Conservation (phyloP, 2,113 vertebrate species). For the Arvicanthis niloticus region DNA sequence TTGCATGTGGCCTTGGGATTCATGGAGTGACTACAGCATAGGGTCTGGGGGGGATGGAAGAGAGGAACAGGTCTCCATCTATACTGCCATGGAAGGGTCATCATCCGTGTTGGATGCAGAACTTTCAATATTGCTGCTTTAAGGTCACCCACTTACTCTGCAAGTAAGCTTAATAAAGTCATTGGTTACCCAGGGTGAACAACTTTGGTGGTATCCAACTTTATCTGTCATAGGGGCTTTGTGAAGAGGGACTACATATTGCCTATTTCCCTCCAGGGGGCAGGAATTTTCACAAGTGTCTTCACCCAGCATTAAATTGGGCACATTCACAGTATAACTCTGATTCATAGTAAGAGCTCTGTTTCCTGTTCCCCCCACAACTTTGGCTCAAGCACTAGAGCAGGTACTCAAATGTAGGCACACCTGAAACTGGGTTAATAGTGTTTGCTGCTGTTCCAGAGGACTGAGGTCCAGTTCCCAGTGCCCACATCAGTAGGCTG, state of each 20-base stretch:
- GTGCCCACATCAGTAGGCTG: not conserved
- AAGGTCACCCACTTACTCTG: not conserved
- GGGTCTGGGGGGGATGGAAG: not conserved
- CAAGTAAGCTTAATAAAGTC: no score
- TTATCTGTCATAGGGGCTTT: not conserved
- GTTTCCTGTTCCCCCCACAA: not conserved
- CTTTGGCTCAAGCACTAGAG: not conserved
- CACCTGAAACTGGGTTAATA: not conserved
- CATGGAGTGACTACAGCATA: not conserved
- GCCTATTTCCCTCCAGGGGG: not conserved
- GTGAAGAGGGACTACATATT: fast-evolving
- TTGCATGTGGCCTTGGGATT: no score
- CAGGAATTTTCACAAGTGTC: not conserved
- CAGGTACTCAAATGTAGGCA: not conserved
- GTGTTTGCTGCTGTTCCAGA: not conserved
- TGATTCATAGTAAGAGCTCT: not conserved
- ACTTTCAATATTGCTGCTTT: not conserved
- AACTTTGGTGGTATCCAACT: not conserved
- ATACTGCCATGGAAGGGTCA: not conserved
- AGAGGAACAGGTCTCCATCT: not conserved
- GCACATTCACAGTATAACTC: not conserved
- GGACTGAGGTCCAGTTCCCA: not conserved
- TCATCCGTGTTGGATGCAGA: not conserved
- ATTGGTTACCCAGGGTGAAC: not conserved
- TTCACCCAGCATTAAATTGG: not conserved